Base-by-base conservation (phyloP, 2,113 vertebrate genomes). In the Coryphaenoides rupestris region DNA sequence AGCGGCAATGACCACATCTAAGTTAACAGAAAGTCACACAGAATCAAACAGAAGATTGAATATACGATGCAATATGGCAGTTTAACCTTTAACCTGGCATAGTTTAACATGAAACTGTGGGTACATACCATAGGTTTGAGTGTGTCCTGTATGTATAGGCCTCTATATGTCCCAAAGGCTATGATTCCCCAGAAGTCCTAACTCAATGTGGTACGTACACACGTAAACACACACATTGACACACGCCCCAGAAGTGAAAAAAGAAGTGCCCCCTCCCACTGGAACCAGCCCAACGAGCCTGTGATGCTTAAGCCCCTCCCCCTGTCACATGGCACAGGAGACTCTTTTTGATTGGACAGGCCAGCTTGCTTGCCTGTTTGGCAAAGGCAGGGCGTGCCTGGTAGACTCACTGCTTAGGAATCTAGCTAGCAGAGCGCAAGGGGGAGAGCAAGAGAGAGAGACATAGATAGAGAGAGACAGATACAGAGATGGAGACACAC, bases 321-420 rank as follows among this genome's bases (percentile, higher is more conserved):
- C 62, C 16, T 63, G 55, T 53, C 57, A 62, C 67, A 66, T 56
- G 61, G 63, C 52, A 21, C 75, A 58, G 58, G 71, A 40, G 67
- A 73, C 62, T 82, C 7, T 2, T 69, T 74, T 52, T 28, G 70
- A 90, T 82, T 87, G 87, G 89, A 67, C 73, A 21, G 58, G 3
- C 19, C 50, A 64, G 47, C 60, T 53, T 33, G 68, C 50, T 49
- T 56, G 22, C 62, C n/a, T 69, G 60, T 73, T 65, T 71, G 74
- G 80, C 54, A 72, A 16, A 28, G 55, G 28, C 53, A 66, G 89
- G 90, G 89, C 74, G 89, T 86, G 89, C 68, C 88, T 53, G 57
- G 28, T 22, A 80, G 53, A 89, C 62, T 92, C 89, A 91, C 70
- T 76, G 62, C 87, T 87, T 21, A 84, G 88, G 90, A 91, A 92